Evolutionary conservation across 2,888 invertebrate species (phyloP), one percentile per base, ranked within the genome.

Genomic region (Ecdyonurus torrentis): DNA sequence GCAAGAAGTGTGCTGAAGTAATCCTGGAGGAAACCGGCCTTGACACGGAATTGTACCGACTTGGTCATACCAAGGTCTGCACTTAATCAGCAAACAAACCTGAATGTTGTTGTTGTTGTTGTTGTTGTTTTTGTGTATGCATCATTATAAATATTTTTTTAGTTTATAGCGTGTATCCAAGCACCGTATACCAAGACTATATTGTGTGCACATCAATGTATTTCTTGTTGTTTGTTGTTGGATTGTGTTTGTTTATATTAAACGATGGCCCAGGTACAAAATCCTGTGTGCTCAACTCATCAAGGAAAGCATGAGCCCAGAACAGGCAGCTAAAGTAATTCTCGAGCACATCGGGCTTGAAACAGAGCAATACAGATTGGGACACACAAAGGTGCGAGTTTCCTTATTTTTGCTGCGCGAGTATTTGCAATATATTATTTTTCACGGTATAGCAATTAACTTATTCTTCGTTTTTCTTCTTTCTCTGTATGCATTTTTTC

Each of bases 241-340:
- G n/a, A n/a, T n/a, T n/a, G n/a, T n/a, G n/a, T n/a, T n/a, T n/a
- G n/a, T n/a, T n/a, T n/a, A n/a, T n/a, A n/a, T n/a, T n/a, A n/a
- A n/a, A n/a, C n/a, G n/a, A n/a, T n/a, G n/a, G n/a, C n/a, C 15
- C 87, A 93, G 94, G 88, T 98, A 99, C 89, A 93, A 95, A 85
- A 96, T 99, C 85, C 89, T 99, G 86, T 95, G 95, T 81, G 92
- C 96, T 77, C 89, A 88, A 79, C 85, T 81, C 76, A 76, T 91
- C 77, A 85, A 83, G 82, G 85, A 85, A 70, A 80, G 81, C 70
- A 83, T 82, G 76, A 78, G 84, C 69, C 81, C 86, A 67, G 83
- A 86, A 78, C 70, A 79, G 69, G 77, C 77, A 62, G 84, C 91
- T 68, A 81, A 83, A 76, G 82, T 86, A 78, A 89, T 95, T 79